These are phyloP conservation scores for Copidosoma floridanum DNA, from an alignment of 1,140 invertebrate genomes.

Conservation along the genomic window DNA sequence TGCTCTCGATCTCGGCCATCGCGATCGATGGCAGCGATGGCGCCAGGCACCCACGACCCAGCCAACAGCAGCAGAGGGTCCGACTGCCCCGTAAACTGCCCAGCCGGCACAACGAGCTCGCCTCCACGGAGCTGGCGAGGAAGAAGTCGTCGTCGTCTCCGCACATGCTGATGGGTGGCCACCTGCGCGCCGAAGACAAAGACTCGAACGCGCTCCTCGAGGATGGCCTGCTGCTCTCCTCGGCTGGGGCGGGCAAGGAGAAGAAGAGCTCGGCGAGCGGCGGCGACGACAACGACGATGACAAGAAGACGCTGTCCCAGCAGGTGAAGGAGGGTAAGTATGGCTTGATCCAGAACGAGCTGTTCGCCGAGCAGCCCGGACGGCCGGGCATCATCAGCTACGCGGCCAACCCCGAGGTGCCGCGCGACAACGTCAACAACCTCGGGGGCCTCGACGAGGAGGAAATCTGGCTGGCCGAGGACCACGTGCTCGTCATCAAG, in stretches of 20 bases:
- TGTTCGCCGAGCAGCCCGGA: conserved; percentile 67
- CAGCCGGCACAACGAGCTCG: conserved; percentile 32
- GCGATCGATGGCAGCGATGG: too few species aligned
- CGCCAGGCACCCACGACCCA: conserved; percentile 35
- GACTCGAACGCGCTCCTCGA: conserved; percentile 40
- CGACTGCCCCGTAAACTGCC: conserved; percentile 19
- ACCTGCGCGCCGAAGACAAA: conserved; percentile 46
- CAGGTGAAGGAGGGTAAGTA: conserved; percentile 88
- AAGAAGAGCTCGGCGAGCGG: conserved; percentile 16
- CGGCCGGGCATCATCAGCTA: conserved; percentile 81
- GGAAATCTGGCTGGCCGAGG: conserved; percentile 87
- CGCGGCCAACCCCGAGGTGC: conserved; percentile 71
- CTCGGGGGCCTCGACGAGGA: conserved; percentile 78
- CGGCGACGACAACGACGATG: conserved; percentile 65
- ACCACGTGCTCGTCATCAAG: conserved; percentile 79
- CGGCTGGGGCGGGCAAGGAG: conserved; percentile 65
- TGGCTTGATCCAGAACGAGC: conserved; percentile 81
- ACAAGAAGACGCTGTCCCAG: conserved; percentile 78
- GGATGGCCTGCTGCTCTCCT: conserved; percentile 64
- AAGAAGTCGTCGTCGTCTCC: too few species aligned
- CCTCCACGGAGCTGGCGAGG: conserved; percentile 40
- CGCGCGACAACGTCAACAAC: conserved; percentile 73
- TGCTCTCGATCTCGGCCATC: conserved; percentile 31
- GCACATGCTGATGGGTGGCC: conserved; percentile 64
- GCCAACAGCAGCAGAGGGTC: conserved; percentile 13